Evolutionary conservation across 2,888 invertebrate species (phyloP).

Genomic region (Oithona nana): DNA sequence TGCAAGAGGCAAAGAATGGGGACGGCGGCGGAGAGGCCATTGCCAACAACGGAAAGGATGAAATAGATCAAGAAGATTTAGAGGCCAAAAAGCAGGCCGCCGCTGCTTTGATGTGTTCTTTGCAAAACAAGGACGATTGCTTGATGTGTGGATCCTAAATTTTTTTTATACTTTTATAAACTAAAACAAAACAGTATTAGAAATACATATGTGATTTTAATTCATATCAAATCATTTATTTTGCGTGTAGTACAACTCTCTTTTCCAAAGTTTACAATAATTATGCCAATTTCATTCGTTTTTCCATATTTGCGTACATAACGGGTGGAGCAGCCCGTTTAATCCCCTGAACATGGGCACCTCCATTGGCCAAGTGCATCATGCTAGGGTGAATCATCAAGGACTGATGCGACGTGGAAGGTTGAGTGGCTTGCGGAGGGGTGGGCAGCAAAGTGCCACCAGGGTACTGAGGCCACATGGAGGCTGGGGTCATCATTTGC

Average conservation of each 20-base stretch:
- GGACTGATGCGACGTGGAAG: not conserved
- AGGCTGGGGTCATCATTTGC: not conserved
- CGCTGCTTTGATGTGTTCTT: conserved; percentile 62
- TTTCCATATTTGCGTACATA: not conserved
- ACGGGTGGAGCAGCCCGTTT: not conserved
- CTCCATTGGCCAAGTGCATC: not conserved
- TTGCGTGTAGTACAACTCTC: no score
- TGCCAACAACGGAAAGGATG: conserved; percentile 24
- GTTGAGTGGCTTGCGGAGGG: not conserved
- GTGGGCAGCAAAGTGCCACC: not conserved
- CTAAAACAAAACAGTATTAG: no score
- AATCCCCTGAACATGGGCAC: no score
- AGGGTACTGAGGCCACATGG: no score
- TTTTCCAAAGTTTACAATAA: no score
- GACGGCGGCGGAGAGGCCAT: not conserved
- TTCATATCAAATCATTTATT: no score
- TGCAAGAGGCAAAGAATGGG: conserved; percentile 16
- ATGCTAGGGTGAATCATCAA: not conserved
- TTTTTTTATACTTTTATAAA: no score
- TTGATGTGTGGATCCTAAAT: conserved; percentile 66
- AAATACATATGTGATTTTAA: no score
- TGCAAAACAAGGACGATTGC: conserved; percentile 70
- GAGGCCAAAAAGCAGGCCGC: no score
- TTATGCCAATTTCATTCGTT: not conserved
- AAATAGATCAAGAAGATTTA: no score